Percentiles rank a stretch among this genome's conserved stretches.
phyloP scores from a whole-genome alignment of 2,113 vertebrate species.

The Antidorcas marsupialis region DNA sequence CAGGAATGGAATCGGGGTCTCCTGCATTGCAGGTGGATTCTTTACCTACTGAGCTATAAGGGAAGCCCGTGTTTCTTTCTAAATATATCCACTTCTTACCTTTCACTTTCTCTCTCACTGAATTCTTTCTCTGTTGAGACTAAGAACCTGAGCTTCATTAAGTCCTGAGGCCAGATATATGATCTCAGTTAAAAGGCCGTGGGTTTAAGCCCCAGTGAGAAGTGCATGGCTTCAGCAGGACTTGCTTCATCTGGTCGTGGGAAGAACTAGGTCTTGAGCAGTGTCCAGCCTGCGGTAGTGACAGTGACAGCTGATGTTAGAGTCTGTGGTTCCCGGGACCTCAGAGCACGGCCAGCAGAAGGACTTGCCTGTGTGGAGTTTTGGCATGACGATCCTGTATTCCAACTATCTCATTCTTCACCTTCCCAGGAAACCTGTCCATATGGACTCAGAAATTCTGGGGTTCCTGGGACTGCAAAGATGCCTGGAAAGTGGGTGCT shows the following conservation, averaged over 20 bases:
- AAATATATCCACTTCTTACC: neutral
- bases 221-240: neutral
- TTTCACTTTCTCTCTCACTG: neutral
- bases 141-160: neutral
- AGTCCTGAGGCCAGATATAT: neutral
- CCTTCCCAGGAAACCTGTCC: neutral
- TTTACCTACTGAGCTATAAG: neutral
- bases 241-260: neutral
- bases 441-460: neutral
- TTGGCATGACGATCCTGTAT: neutral
- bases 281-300: neutral
- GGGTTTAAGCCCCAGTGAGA: neutral
- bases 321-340: neutral
- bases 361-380: neutral
- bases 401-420: neutral
- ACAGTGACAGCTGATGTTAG: neutral
- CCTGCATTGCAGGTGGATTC: neutral
- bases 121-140: neutral
- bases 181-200: neutral
- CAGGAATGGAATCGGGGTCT: neutral
- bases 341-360: neutral
- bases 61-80: neutral
- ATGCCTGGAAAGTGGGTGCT: neutral
- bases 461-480: neutral
- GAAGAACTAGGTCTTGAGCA: neutral